A percentile compares a stretch with the other conserved stretches of the same genome.
Evolutionary conservation across 2,113 vertebrate genomes (phyloP).

Genomic region (Anthoscopus minutus): DNA sequence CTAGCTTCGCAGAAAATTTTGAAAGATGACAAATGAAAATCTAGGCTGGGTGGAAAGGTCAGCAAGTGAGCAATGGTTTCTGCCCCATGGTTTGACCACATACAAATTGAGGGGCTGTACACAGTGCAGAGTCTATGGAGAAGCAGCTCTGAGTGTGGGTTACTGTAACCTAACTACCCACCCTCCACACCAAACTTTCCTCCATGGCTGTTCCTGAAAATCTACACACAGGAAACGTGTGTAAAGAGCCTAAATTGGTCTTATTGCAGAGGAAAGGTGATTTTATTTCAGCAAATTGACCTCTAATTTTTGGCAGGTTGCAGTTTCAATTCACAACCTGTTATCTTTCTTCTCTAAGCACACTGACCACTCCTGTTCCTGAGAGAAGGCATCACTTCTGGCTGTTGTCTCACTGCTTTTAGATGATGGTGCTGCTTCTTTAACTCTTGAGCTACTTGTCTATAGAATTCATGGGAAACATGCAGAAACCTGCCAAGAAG

Average conservation of each 20-base stretch:
- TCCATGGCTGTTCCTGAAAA: background rate
- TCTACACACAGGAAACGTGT: background rate
- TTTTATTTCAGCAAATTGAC: background rate
- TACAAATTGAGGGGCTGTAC: accelerated
- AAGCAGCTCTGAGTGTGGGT: background rate
- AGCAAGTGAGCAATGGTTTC: background rate
- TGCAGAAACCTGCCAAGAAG: slow-evolving; percentile 5
- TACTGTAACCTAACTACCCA: background rate
- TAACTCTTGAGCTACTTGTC: background rate
- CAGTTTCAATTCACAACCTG: background rate
- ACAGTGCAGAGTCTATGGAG: background rate
- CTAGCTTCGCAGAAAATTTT: background rate
- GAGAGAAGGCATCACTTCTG: accelerated
- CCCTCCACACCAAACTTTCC: background rate
- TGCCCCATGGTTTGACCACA: accelerated
- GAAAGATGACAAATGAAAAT: background rate
- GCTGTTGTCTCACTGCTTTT: background rate
- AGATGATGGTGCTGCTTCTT: background rate
- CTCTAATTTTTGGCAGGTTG: background rate
- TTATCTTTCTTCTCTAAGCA: background rate
- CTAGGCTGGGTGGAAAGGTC: background rate
- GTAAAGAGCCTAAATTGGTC: background rate
- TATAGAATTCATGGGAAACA: background rate
- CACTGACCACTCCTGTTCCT: background rate
- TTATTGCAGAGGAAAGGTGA: background rate